Percentiles rank a stretch among this genome's conserved stretches.
Evolutionary conservation across 2,797 vertebrate genomes (phyloP).

Genomic region (Thalassophryne amazonica): DNA sequence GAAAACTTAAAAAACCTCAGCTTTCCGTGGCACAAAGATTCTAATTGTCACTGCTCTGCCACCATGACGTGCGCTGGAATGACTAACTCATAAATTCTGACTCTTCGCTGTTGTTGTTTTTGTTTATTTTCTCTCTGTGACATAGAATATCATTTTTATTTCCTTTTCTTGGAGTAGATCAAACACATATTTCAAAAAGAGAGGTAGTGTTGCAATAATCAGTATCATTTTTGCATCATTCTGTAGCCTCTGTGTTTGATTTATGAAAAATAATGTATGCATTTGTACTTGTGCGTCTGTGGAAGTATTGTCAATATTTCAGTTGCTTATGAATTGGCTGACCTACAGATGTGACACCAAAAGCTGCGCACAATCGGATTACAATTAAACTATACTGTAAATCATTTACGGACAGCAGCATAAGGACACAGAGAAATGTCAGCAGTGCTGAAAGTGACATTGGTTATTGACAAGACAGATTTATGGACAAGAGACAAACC

Average conservation of each 20-base stretch:
- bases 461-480: conserved; percentile 8
- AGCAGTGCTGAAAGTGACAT: conserved; percentile 18
- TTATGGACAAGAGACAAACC: conserved; percentile 16
- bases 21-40: conserved; percentile 50
- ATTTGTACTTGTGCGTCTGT: conserved; percentile 28
- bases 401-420: conserved; percentile 38
- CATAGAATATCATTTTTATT: conserved; percentile 21
- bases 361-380: conserved; percentile 49
- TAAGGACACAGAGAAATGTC: conserved; percentile 30
- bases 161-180: conserved; percentile 5
- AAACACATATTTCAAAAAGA: background rate
- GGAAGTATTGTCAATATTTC: conserved; percentile 42
- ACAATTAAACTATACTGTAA: conserved; percentile 53
- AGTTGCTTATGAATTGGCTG: conserved; percentile 55
- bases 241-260: conserved; percentile 5
- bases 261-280: conserved; percentile 20
- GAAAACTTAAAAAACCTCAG: conserved; percentile 51
- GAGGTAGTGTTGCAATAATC: background rate
- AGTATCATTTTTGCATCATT: background rate
- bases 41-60: conserved; percentile 49
- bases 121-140: conserved; percentile 6
- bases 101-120: background rate
- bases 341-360: conserved; percentile 57
- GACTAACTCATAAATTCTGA: conserved; percentile 8
- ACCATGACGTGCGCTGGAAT: conserved; percentile 23